Evolutionary conservation across 2,888 invertebrate genomes (phyloP).

Genomic region (Celastrina argiolus): DNA sequence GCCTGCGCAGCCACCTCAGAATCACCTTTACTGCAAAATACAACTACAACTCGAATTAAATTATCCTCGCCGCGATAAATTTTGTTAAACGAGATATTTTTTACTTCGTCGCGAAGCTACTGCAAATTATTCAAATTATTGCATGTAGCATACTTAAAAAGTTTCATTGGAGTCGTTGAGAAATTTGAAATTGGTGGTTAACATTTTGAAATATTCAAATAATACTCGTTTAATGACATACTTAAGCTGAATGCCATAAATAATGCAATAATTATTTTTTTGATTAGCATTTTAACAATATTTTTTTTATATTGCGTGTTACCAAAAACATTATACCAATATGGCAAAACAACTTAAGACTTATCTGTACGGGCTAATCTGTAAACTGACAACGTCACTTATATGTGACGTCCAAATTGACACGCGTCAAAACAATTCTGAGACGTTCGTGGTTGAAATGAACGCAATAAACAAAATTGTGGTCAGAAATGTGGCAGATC

Average conservation of each 20-base stretch:
- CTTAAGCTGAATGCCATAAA: background rate
- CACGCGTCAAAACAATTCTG: constrained; percentile 31
- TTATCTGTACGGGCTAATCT: constrained; percentile 29
- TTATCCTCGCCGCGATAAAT: background rate
- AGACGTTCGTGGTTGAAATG: constrained; percentile 26
- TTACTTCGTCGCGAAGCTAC: background rate
- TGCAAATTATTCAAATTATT: background rate
- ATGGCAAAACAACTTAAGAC: constrained; percentile 23
- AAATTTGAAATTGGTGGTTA: too few species aligned
- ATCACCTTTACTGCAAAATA: constrained; percentile 36
- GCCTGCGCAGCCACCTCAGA: constrained; percentile 61
- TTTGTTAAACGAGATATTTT: background rate
- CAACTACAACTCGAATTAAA: constrained; percentile 21
- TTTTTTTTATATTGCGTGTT: background rate
- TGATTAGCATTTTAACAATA: background rate
- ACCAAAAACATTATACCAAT: background rate
- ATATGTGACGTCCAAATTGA: constrained; percentile 28
- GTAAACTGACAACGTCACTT: constrained; percentile 25
- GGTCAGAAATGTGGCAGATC: constrained; percentile 67
- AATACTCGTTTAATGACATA: background rate
- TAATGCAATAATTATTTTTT: too few species aligned
- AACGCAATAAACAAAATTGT: constrained; percentile 4
- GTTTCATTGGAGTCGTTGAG: background rate
- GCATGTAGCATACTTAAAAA: background rate
- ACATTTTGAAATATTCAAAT: too few species aligned